Base-by-base conservation (phyloP, 2,113 vertebrate species). In the Hydrochoerus hydrochaeris region DNA sequence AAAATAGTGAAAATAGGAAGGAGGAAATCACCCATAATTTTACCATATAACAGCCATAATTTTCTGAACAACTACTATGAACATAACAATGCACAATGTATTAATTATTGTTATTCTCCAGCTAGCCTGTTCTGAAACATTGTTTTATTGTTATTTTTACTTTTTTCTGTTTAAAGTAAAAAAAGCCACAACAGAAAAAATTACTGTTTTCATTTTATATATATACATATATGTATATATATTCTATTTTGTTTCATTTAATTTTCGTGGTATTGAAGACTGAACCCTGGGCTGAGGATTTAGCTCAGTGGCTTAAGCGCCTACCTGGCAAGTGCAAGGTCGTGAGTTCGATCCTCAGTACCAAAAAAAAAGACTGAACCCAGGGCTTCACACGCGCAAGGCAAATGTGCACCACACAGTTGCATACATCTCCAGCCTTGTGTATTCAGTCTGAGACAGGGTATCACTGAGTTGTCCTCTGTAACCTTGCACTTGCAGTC, bases 1-100 rank as follows among this genome's bases (percentile, higher is more conserved):
- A 94, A 86, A 94, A 84, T 90, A 65, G 13, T 71, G 52, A 41
- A 90, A 54, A 26, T 17, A 85, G 80, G 46, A 86, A 58, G 82
- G 46, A 54, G 67, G 92, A 93, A 94, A 69, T 46, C 17, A 89
- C 14, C 22, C 20, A 13, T 69, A 32, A 71, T 81, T 77, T 86
- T 91, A 65, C 41, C 32, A 63, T 22, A 57, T 41, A 69, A 57
- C 54, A 57, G 54, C 17, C 54, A 57, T 57, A 57, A 57, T 57
- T 57, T 17, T 57, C 54, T 57, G 54, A 57, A 57, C 54, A 57
- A 57, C 54, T 57, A 57, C 17, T 19, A 57, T 57, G 54, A 57
- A 57, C 16, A 57, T 57, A 57, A 19, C 54, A 57, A 19, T 57
- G 11, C 16, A 19, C 17, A 20, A 57, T 57, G 54, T 57, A 57